These are phyloP conservation scores for Peromyscus maniculatus DNA, from an alignment of 2,113 vertebrate genomes.

Conservation along the genomic window DNA sequence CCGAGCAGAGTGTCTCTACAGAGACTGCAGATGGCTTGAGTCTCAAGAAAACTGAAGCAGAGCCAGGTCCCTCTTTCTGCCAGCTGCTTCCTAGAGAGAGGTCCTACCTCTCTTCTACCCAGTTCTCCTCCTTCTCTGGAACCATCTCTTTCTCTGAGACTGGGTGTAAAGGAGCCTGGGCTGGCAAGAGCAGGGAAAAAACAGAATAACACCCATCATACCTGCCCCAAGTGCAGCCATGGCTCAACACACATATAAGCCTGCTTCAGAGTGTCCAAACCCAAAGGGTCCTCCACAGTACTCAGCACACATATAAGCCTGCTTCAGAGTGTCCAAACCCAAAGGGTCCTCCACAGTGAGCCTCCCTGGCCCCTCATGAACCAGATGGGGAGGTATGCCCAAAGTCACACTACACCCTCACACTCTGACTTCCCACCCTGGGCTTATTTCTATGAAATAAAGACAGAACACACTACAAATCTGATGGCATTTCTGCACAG, in stretches of 20 bases:
- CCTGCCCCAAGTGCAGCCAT: background rate
- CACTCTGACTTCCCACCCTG: background rate
- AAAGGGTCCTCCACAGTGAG: background rate
- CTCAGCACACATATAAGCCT: too few species aligned
- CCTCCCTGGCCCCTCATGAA: background rate
- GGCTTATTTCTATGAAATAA: conserved; percentile 23
- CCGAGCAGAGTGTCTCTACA: background rate
- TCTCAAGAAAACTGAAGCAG: background rate
- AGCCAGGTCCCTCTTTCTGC: background rate
- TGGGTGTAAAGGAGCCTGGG: background rate
- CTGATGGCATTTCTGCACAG: conserved; percentile 41
- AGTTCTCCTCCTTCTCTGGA: background rate
- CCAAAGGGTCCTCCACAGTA: background rate
- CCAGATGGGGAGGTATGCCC: background rate
- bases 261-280: background rate
- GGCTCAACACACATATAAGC: background rate
- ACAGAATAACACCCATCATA: background rate
- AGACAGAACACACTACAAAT: background rate
- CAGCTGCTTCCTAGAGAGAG: background rate
- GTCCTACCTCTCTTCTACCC: background rate
- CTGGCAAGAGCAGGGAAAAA: background rate
- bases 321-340: background rate
- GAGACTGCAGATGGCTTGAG: background rate
- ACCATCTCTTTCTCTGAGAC: background rate
- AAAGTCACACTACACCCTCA: conserved; percentile 11